Evolutionary conservation across 2,113 vertebrate species (phyloP), one percentile per base, ranked within the genome.

Genomic region (Motacilla tschutschensis): DNA sequence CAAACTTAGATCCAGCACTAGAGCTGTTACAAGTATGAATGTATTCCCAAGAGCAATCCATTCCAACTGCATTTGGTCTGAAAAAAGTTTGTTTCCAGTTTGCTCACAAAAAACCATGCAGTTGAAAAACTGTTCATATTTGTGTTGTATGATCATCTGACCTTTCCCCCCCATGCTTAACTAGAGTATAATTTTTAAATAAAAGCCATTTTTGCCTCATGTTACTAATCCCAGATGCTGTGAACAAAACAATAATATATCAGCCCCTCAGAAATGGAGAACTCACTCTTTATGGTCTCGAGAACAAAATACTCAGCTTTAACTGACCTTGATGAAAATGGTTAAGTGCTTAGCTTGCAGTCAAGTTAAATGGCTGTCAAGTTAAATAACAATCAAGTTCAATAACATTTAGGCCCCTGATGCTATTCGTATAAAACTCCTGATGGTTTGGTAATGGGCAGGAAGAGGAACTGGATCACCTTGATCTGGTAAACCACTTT

Each of bases 141-240:
- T 94, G 20, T 82, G 25, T 50, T 88, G 18, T 73, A 46, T 28
- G 51, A 77, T 86, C 75, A 84, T 91, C 74, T 74, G 78, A 84
- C 33, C 62, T 90, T 91, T 84, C 63, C 67, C 19, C 12, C 14
- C 14, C 14, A 11, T 80, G n/a, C 28, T 93, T 76, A 73, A 88
- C 31, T 44, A 26, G 58, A 83, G 40, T 66, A 82, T 46, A 0
- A 1, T 51, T 86, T 88, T 79, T 11, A 83, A 90, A 69, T 88
- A 76, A 53, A 86, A 92, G 63, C 3, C 13, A 26, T 70, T 73
- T 87, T 83, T 91, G 8, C 17, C 36, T 44, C 21, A 21, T 63
- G n/a, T 74, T 87, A 74, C n/a, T 82, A 64, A 74, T 77, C 51
- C 48, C 57, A 92, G 57, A 88, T 82, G 10, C 29, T 71, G 44